Evolutionary conservation across 2,888 invertebrate species (phyloP), one percentile per base, ranked within the genome.

Genomic region (Cataglyphis cursor): DNA sequence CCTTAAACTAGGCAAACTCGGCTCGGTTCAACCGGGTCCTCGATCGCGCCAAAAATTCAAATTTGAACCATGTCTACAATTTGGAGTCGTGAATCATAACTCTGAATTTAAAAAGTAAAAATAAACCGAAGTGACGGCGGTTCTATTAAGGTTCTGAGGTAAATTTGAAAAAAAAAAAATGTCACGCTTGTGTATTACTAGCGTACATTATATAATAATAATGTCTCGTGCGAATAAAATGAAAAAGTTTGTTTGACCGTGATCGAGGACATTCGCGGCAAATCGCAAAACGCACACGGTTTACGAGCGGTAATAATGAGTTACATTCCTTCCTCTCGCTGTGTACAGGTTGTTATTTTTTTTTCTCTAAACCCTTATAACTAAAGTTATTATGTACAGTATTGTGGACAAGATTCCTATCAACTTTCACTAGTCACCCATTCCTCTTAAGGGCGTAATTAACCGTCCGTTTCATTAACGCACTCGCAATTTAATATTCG

Each of bases 1-100:
- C 87, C 87, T 82, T 72, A 81, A 88, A 78, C 65, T 86, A 90
- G 90, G 90, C 89, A 85, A 89, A 83, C 82, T 80, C 70, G 54
- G 59, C 84, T 80, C 85, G 38, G 54, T 72, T 76, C 28, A 57
- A 51, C 31, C 81, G 82, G 65, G 81, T 90, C 80, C 65, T 85
- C 85, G 85, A 24, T 10, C 61, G 73, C 35, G 44, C 12, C 15
- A 35, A 48, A 48, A 12, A 21, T 64, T 18, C 31, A n/a, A 51
- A 44, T 44, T 51, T 5, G n/a, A 51, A 51, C 9, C n/a, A 51
- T 8, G 51, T 2, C 51, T n/a, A 8, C n/a, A 51, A 2, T 24
- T 66, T 21, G 10, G n/a, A 15, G 15, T 28, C 12, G 21, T 6
- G n/a, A n/a, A 65, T 21, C 41, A 28, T 10, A 28, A 44, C 5